A percentile compares a stretch with the other conserved stretches of the same genome.
Conservation (phyloP, 2,113 vertebrate species). For the Microtus montanus region DNA sequence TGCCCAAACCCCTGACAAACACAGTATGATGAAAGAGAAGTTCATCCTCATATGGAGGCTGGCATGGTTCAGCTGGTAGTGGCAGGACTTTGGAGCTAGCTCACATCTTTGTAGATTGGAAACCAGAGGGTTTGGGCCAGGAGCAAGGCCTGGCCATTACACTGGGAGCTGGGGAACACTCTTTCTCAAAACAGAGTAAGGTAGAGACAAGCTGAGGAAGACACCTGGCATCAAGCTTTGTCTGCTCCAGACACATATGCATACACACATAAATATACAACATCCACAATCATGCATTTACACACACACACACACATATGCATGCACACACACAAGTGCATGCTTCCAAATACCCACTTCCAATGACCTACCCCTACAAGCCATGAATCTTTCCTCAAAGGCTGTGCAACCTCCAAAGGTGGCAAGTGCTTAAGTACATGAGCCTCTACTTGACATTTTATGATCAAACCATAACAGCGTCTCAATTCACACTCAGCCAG, state of each 20-base stretch:
- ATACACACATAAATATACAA: background rate
- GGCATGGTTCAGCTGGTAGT: background rate
- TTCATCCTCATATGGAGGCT: background rate
- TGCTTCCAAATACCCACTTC: background rate
- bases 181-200: background rate
- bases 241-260: background rate
- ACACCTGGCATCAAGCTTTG: background rate
- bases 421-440: background rate
- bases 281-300: background rate
- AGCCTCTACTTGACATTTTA: background rate
- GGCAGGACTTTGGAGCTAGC: background rate
- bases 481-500: background rate
- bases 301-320: background rate
- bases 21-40: background rate
- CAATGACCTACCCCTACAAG: background rate
- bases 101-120: background rate
- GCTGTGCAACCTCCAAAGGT: too few relatives aligned
- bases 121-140: too few relatives aligned
- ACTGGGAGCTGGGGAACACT: background rate
- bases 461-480: background rate
- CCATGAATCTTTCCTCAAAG: background rate
- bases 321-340: rapidly evolving
- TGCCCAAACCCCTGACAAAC: background rate
- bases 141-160: background rate
- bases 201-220: background rate